A percentile compares a stretch with the other conserved stretches of the same genome.
phyloP scores from a whole-genome alignment of 1,140 invertebrate genomes.

The Diuraphis noxia region DNA sequence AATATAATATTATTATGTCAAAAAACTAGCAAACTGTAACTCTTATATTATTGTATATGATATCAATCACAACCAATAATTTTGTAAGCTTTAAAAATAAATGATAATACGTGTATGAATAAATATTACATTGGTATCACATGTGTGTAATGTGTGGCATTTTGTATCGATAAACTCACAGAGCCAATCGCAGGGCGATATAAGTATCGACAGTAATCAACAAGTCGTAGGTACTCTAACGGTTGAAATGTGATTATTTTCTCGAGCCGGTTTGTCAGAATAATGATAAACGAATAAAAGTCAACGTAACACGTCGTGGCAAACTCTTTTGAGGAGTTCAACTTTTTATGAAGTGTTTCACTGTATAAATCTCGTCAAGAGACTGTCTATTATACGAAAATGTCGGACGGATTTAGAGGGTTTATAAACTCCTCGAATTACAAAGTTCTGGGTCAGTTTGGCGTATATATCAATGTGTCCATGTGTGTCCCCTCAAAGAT shows the following conservation, averaged over 20 bases:
- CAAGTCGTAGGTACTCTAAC: not conserved
- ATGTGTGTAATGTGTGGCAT: not conserved
- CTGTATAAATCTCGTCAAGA: conserved; percentile 20
- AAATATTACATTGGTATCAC: not conserved
- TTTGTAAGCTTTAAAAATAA: not conserved
- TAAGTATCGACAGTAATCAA: not conserved
- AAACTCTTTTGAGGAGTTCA: not conserved
- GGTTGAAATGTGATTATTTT: not conserved
- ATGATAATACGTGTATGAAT: not conserved
- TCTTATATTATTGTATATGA: too few relatives aligned
- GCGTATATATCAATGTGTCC: conserved; percentile 23
- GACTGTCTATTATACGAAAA: conserved; percentile 38
- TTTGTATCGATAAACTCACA: not conserved
- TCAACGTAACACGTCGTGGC: not conserved
- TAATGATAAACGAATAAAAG: not conserved
- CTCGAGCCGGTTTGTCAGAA: not conserved
- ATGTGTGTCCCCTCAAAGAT: conserved; percentile 18
- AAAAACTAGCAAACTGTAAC: too few relatives aligned
- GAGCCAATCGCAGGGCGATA: not conserved
- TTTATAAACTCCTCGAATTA: conserved; percentile 11
- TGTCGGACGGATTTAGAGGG: not conserved
- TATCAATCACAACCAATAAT: too few relatives aligned
- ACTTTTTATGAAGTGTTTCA: conserved; percentile 20
- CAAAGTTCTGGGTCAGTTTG: conserved; percentile 35
- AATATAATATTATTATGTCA: too few relatives aligned